These are phyloP conservation scores for Drosophila anomelani DNA, from an alignment of 2,888 invertebrate species.

Conservation along the genomic window DNA sequence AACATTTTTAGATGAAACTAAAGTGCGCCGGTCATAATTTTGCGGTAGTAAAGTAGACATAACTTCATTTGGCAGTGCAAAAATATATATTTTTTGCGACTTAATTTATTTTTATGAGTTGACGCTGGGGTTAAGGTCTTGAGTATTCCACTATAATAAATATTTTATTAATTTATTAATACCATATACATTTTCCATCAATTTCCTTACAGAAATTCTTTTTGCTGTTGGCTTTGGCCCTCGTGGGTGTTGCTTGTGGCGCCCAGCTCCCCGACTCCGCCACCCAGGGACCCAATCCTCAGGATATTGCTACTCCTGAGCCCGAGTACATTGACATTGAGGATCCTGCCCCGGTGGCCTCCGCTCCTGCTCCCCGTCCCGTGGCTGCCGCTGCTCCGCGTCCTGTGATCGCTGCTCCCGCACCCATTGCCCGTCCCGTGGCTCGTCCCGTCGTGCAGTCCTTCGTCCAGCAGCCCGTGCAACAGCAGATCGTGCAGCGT, in stretches of 20 bases:
- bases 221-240: slow-evolving; percentile 71
- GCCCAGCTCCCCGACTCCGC: slow-evolving; percentile 82
- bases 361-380: slow-evolving; percentile 52
- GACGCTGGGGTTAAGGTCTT: not conserved
- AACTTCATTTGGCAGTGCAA: not conserved
- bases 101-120: not conserved
- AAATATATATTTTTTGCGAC: not conserved
- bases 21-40: not conserved
- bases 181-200: not conserved
- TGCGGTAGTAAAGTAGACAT: not conserved
- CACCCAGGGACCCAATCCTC: slow-evolving; percentile 84
- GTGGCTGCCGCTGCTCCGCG: slow-evolving; percentile 45
- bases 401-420: slow-evolving; percentile 54
- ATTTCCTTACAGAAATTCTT: slow-evolving; percentile 77
- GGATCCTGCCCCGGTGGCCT: slow-evolving; percentile 66
- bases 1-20: not conserved
- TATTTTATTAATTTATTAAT: not conserved
- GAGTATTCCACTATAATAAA: not conserved
- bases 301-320: slow-evolving; percentile 84
- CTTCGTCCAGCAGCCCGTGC: slow-evolving; percentile 54
- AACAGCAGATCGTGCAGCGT: slow-evolving; percentile 63
- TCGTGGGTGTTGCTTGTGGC: slow-evolving; percentile 77
- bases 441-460: slow-evolving; percentile 59
- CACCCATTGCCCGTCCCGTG: slow-evolving; percentile 47
- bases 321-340: slow-evolving; percentile 84